Evolutionary conservation across 2,888 invertebrate species (phyloP), one percentile per base, ranked within the genome.

Genomic region (Digitonthophagus gazella): DNA sequence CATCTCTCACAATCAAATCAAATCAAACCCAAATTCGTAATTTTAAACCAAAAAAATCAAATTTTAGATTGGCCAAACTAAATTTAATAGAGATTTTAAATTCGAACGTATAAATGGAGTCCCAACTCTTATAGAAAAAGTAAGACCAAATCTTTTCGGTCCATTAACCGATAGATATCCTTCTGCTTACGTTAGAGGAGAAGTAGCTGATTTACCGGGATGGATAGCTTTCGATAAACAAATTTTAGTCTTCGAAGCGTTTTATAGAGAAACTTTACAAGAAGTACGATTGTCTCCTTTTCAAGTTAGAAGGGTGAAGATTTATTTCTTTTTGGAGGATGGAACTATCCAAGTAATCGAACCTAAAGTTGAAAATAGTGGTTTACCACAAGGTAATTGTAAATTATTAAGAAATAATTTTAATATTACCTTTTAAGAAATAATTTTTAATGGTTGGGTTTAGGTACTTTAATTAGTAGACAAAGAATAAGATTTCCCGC

Each of bases 171-270:
- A 85, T 67, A 85, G 86, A 68, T 86, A 87, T 75, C 91, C 92
- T 0, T 91, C 92, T 0, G 80, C 91, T 64, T 93, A 92, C 82
- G 89, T 91, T 1, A 86, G 91, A 14, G 92, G 92, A 73, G 90
- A 91, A 79, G 90, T 89, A 0, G 87, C 89, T 0, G 91, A 91
- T 74, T 80, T 92, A 64, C 96, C 96, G 0, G 84, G 93, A 0
- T 97, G 96, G 96, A 86, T 96, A 67, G 91, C 92, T 70, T 95
- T 91, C 80, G 96, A 97, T 79, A 93, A 94, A 83, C 90, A 96
- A 84, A 90, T 92, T 68, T 83, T 94, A 66, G 86, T 87, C 72
- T 95, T 93, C 80, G 88, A 93, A 83, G 93, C 89, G 0, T 93
- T 86, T 78, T 94, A 91, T 78, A 89, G 92, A 87, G 92, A 93